Evolutionary conservation across 2,113 vertebrate species (phyloP).

Genomic region (Ailurus styani): DNA sequence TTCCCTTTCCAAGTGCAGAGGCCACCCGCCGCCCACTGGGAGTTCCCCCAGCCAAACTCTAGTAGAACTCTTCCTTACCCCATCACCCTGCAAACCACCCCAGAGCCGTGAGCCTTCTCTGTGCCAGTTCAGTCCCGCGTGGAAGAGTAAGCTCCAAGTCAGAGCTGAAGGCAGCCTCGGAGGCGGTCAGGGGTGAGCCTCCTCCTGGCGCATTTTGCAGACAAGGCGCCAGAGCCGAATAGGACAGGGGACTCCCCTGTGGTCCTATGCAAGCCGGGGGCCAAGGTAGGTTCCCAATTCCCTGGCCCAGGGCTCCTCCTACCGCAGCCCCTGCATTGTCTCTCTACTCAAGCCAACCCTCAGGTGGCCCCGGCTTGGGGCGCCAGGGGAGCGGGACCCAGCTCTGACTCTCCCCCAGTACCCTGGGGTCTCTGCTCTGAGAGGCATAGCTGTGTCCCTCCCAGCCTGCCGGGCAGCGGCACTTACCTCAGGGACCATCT

Average conservation of each 20-base stretch:
- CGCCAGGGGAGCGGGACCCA: background rate
- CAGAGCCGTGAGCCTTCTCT: background rate
- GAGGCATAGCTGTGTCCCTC: background rate
- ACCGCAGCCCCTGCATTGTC: background rate
- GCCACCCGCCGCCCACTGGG: background rate
- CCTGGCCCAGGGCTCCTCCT: background rate
- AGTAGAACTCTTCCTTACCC: background rate
- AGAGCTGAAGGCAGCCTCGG: background rate
- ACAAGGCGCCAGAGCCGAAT: background rate
- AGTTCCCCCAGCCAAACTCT: background rate
- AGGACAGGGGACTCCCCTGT: background rate
- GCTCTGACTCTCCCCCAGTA: background rate
- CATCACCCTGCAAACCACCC: background rate
- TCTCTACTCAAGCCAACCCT: background rate
- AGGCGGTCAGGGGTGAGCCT: background rate
- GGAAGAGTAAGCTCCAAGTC: background rate
- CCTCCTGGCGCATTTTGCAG: background rate
- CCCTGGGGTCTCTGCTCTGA: background rate
- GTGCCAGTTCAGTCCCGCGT: background rate
- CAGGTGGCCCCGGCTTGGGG: background rate
- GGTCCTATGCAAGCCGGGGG: background rate
- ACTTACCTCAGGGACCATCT: constrained; percentile 59
- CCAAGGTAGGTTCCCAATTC: background rate
- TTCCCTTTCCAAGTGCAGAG: background rate
- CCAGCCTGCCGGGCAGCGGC: background rate